A percentile compares a stretch with the other conserved stretches of the same genome.
Conservation (phyloP, 23 tunicate species). For the Clavelina lepadiformis region DNA sequence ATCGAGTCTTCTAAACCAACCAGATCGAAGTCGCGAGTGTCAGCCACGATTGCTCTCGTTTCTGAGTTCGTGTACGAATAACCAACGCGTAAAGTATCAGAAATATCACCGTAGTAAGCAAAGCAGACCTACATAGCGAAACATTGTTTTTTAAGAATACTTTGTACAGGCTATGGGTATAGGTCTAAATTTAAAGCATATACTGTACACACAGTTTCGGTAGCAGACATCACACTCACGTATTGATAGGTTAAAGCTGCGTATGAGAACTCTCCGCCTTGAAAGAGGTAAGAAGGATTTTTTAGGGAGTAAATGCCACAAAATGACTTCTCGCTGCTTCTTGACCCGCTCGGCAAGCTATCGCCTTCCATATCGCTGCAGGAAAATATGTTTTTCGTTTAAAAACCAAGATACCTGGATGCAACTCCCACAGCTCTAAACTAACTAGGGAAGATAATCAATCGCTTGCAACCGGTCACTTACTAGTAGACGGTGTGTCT, state of each 20-base stretch:
- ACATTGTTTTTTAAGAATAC: no score
- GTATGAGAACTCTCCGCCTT: not conserved
- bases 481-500: constrained; percentile 14
- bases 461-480: no score
- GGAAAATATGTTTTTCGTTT: no score
- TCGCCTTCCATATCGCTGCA: constrained; percentile 36
- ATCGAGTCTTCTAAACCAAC: not conserved
- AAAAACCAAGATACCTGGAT: no score
- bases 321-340: constrained; percentile 15
- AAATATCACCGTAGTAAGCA: constrained; percentile 58
- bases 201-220: no score
- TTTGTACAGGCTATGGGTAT: no score
- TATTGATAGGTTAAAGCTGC: not conserved
- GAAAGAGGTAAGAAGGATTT: constrained; percentile 25
- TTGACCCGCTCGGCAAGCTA: not conserved
- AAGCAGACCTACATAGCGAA: constrained; percentile 30
- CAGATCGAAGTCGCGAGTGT: not conserved
- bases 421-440: no score
- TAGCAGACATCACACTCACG: not conserved
- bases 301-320: constrained; percentile 47
- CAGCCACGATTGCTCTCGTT: not conserved
- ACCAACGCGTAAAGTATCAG: constrained; percentile 3
- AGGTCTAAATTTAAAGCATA: no score
- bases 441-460: no score
- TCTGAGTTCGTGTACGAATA: constrained; percentile 7